A percentile compares a stretch with the other conserved stretches of the same genome.
Evolutionary conservation across 2,888 invertebrate genomes (phyloP).

Genomic region (Eudemis profundana): DNA sequence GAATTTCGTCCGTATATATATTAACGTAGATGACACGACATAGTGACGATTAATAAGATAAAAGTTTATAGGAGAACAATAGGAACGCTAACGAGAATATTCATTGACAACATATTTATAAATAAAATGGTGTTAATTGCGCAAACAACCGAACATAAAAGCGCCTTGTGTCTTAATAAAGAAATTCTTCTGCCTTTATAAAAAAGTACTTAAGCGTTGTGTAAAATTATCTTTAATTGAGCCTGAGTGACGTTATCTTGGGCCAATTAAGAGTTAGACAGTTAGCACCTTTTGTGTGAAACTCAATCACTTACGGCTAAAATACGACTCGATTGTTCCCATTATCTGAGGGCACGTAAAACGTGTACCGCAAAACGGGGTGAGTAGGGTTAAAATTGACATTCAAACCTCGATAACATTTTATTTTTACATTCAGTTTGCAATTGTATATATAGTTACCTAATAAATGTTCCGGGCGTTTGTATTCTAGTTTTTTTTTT

Average conservation of each 20-base stretch:
- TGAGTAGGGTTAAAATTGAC: too few relatives aligned
- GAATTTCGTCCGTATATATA: neutral
- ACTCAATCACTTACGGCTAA: neutral
- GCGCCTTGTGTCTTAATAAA: too few relatives aligned
- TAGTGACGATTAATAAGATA: neutral
- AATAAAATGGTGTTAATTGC: neutral
- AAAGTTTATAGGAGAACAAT: neutral
- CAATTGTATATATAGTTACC: too few relatives aligned
- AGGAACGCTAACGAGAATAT: neutral
- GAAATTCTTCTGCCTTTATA: too few relatives aligned
- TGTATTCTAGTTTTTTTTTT: too few relatives aligned
- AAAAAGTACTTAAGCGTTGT: neutral
- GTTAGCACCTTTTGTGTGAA: neutral
- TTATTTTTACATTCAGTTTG: too few relatives aligned
- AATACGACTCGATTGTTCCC: neutral
- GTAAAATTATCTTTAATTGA: slow-evolving; percentile 11
- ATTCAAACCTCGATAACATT: too few relatives aligned
- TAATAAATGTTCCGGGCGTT: too few relatives aligned
- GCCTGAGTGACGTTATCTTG: slow-evolving; percentile 20
- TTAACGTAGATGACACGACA: neutral
- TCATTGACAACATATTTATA: neutral
- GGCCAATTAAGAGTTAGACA: slow-evolving; percentile 12
- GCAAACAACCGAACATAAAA: neutral
- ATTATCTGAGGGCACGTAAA: neutral
- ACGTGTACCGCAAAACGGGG: too few relatives aligned